Conservation (phyloP, 2,888 invertebrate genomes). For the Megalurothrips usitatus region DNA sequence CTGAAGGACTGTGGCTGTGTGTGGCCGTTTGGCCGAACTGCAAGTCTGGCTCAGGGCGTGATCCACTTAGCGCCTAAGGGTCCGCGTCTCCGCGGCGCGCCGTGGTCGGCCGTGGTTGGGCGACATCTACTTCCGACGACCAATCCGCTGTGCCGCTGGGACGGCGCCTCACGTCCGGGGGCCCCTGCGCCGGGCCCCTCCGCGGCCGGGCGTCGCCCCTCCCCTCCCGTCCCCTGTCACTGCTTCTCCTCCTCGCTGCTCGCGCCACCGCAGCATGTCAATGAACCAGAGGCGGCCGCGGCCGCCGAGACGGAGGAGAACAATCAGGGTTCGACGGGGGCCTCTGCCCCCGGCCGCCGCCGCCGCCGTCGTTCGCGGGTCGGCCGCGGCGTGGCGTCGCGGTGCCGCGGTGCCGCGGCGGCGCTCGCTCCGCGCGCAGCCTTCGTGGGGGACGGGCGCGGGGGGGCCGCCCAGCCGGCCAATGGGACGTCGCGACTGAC, state of each 20-base stretch:
- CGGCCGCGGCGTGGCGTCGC: not conserved
- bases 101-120: not conserved
- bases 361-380: no score
- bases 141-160: not conserved
- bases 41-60: no score
- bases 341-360: no score
- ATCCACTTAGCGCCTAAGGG: not conserved
- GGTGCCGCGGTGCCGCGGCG: not conserved
- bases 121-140: not conserved
- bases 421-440: not conserved
- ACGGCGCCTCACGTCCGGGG: not conserved
- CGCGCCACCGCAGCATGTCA: not conserved
- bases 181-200: not conserved
- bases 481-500: not conserved
- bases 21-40: no score
- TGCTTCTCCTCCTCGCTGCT: no score
- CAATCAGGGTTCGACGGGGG: no score
- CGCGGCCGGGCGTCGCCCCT: no score
- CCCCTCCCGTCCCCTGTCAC: not conserved
- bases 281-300: not conserved
- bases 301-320: not conserved
- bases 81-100: not conserved
- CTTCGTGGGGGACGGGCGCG: not conserved
- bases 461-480: not conserved
- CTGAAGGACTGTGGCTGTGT: no score